Conservation (phyloP, 2,113 vertebrate species). For the Eurypyga helias region DNA sequence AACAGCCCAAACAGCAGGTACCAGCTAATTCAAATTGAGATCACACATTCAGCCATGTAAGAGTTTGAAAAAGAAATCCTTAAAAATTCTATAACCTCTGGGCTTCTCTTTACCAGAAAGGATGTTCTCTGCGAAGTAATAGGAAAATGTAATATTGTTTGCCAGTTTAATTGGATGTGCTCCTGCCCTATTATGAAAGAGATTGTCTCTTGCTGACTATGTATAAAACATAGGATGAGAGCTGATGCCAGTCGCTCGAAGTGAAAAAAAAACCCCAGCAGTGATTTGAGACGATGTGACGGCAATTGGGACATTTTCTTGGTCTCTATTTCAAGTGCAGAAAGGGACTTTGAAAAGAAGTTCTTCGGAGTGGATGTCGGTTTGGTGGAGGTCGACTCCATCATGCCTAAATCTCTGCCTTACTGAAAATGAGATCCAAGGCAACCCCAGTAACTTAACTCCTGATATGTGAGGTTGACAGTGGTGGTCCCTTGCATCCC, state of each 20-base stretch:
- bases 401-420: background rate
- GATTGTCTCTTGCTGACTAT: constrained; percentile 27
- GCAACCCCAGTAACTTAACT: background rate
- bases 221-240: background rate
- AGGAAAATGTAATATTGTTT: constrained; percentile 60
- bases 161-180: constrained; percentile 55
- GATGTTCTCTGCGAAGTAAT: background rate
- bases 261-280: background rate
- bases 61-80: constrained; percentile 20
- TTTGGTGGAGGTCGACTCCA: background rate
- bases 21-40: constrained; percentile 44
- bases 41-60: background rate
- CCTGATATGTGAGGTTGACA: background rate
- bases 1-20: constrained; percentile 39
- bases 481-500: background rate
- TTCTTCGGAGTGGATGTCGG: background rate
- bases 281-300: constrained; percentile 2
- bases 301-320: background rate
- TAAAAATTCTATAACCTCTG: constrained; percentile 29
- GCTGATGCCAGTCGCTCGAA: background rate
- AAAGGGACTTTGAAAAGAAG: background rate
- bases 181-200: constrained; percentile 24
- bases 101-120: constrained; percentile 28
- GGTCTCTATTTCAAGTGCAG: background rate
- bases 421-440: background rate